Evolutionary conservation across 2,888 invertebrate genomes (phyloP), one percentile per base, ranked within the genome.

Genomic region (Drosophila longiperda): DNA sequence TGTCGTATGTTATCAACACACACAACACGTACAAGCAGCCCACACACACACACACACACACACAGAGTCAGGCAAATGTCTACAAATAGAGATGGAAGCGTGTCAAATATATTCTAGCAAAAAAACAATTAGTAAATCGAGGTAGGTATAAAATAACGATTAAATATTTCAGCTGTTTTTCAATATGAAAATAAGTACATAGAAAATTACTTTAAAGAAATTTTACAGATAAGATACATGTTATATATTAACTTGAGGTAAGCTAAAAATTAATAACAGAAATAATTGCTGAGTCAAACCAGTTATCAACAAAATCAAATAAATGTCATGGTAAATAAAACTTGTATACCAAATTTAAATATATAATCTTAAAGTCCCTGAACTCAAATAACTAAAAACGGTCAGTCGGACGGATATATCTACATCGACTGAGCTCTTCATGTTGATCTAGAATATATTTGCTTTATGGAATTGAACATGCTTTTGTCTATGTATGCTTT

Each of bases 1-100:
- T 85, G 89, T 87, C 87, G 87, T 87, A 81, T 83, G 90, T 89
- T 87, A 85, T 87, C 86, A 79, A 74, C 87, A 78, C 58, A 68
- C 45, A 45, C 23, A 45, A 45, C 23, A 15, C 7, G 45, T 20
- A 45, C 45, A 45, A 2, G 15, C 12, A 20, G 20, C 20, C 45
- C 23, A 23, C 45, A 45, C 70, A 66, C 49, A 62, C 53, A 52
- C 40, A 49, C 48, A 67, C 42, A 52, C 23, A 73, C 17, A 42
- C 17, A 42, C n/a, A 33, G 15, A 53, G 61, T 29, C 6, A 73
- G 3, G 12, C 26, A 29, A 36, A 38, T 57, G 66, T 59, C 59
- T 60, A 50, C 26, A 36, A 42, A 20, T 42, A 57, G 45, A 34
- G 32, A 20, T 57, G 57, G 1, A 15, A 29, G 40, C 40, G 57